Percentiles rank a stretch among this genome's conserved stretches.
These are phyloP conservation scores for Odontocolon sp. DNA, from an alignment of 2,888 invertebrate genomes.

Conservation along the genomic window DNA sequence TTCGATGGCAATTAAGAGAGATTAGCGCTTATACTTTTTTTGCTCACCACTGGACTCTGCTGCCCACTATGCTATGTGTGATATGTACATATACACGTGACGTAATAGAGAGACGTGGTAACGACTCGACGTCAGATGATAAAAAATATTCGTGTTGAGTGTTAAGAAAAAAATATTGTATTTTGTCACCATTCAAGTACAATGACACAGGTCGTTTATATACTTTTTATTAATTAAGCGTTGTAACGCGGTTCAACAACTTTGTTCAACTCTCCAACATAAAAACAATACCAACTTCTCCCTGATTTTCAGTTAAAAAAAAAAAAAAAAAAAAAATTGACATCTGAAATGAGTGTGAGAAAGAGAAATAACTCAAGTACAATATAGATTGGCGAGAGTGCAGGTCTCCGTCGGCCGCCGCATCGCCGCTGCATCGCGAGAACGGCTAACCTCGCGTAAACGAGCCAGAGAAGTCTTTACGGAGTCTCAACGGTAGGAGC, in stretches of 20 bases:
- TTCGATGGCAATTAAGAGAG: slow-evolving; percentile 62
- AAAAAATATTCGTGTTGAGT: too few species aligned
- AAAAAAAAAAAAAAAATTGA: neutral
- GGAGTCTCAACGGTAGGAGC: slow-evolving; percentile 63
- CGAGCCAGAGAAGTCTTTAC: slow-evolving; percentile 40
- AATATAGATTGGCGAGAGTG: neutral
- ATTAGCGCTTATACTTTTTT: slow-evolving; percentile 60
- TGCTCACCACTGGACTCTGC: slow-evolving; percentile 12
- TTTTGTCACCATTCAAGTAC: too few species aligned
- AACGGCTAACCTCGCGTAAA: slow-evolving; percentile 39
- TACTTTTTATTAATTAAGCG: too few species aligned
- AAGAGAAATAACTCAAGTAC: slow-evolving; percentile 13
- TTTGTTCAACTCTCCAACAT: too few species aligned
- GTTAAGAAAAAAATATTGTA: too few species aligned
- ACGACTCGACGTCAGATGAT: too few species aligned
- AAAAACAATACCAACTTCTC: too few species aligned
- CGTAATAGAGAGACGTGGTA: too few species aligned
- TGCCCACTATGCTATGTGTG: neutral
- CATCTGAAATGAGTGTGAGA: slow-evolving; percentile 7
- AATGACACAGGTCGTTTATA: too few species aligned
- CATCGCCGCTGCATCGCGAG: slow-evolving; percentile 7
- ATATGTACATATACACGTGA: too few species aligned
- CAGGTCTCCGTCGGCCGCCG: slow-evolving; percentile 8
- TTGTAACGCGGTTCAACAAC: too few species aligned
- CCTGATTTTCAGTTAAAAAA: too few species aligned